Conservation (phyloP, 2,113 vertebrate genomes). For the Centrocercus urophasianus region DNA sequence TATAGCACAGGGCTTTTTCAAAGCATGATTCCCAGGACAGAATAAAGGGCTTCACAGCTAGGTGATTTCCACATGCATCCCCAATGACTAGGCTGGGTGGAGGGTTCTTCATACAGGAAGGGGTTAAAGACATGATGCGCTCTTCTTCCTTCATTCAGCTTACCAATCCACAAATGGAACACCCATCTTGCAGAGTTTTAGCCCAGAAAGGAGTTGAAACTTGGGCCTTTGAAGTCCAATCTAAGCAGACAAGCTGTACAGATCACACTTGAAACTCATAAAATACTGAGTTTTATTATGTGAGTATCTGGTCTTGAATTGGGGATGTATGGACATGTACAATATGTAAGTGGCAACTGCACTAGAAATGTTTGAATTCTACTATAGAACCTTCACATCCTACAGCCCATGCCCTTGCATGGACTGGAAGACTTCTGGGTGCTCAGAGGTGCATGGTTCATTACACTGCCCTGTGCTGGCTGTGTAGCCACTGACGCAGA, state of each 20-base stretch:
- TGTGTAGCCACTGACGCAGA: background rate
- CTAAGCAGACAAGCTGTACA: background rate
- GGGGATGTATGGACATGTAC: background rate
- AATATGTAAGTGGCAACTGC: too few relatives aligned
- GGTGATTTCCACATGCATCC: background rate
- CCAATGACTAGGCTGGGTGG: background rate
- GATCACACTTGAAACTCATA: background rate
- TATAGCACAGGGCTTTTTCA: background rate
- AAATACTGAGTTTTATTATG: background rate
- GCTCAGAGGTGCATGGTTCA: background rate
- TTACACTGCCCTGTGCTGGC: background rate
- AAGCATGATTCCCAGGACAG: fast-evolving
- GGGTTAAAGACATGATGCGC: background rate
- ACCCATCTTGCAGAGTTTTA: background rate
- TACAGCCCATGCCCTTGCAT: background rate
- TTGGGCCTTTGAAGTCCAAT: background rate
- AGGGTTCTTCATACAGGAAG: background rate
- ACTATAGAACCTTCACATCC: background rate
- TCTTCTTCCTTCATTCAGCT: background rate
- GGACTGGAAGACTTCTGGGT: background rate
- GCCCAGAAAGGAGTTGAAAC: background rate
- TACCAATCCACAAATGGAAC: background rate
- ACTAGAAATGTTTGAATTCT: background rate
- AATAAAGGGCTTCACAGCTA: background rate
- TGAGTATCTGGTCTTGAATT: background rate